Evolutionary conservation across 2,888 invertebrate genomes (phyloP), one percentile per base, ranked within the genome.

Genomic region (Sisyra terminalis): DNA sequence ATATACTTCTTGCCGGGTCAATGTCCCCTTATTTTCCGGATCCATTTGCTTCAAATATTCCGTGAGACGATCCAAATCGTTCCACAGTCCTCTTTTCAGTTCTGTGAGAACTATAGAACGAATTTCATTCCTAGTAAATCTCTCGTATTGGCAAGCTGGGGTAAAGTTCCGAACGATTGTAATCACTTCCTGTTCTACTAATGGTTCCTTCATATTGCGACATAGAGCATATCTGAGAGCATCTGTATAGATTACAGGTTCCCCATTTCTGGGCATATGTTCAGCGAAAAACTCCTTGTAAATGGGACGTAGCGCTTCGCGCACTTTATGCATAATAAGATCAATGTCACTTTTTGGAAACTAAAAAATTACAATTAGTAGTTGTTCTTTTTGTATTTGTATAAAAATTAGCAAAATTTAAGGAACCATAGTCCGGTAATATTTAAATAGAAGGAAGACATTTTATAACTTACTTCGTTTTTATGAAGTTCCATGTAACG

Each of bases 401-500:
- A n/a, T n/a, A 42, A 44, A 50, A 42, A 32, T 38, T 18, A 35
- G 35, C 42, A 44, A 13, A n/a, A 10, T 37, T 38, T 37, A 43
- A 37, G 51, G 55, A 86, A 9, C 10, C 88, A 71, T 85, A 73
- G 44, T 72, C 62, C 44, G 74, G 65, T 59, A 88, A 70, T 7
- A 78, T 55, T 59, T 93, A 92, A 88, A 92, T 81, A 55, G 86
- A 92, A 34, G 80, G 71, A 40, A 90, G 61, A n/a, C 30, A 30
- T 30, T n/a, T 24, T 24, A 5, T 5, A 24, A 24, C 7, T 7
- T 24, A 86, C 88, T 71, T 85, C 73, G 44, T 72, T 62, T 44
- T 74, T 65, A 59, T 88, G 70, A 6, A 78, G 56, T 59, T 93
- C 92, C 89, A 92, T 81, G 55, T 86, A 92, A 35, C 80, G 71